Evolutionary conservation across 2,888 invertebrate genomes (phyloP).

Genomic region (Sussaba pulchella): DNA sequence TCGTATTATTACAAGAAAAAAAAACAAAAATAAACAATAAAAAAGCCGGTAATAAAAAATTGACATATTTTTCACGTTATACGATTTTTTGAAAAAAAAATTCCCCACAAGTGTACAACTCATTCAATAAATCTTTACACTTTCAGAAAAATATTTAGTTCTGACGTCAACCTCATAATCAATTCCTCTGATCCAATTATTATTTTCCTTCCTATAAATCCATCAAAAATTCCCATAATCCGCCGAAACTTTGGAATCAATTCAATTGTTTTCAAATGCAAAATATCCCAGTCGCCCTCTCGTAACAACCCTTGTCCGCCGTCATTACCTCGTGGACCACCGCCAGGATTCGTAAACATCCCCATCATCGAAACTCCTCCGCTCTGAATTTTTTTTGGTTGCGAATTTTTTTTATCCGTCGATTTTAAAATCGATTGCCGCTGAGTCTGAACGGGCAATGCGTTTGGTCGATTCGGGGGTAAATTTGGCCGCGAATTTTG

Average conservation of each 20-base stretch:
- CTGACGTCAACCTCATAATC: background rate
- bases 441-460: slow-evolving; percentile 61
- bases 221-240: too few relatives aligned
- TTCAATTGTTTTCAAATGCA: too few relatives aligned
- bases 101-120: background rate
- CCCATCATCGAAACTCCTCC: slow-evolving; percentile 72
- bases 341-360: slow-evolving; percentile 76
- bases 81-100: too few relatives aligned
- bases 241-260: too few relatives aligned
- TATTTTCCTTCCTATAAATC: too few relatives aligned
- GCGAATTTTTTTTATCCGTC: slow-evolving; percentile 57
- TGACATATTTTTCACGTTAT: too few relatives aligned
- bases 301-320: too few relatives aligned
- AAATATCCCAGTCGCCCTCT: too few relatives aligned
- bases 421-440: slow-evolving; percentile 40
- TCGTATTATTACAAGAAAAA: too few relatives aligned
- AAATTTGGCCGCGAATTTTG: slow-evolving; percentile 69
- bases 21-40: too few relatives aligned
- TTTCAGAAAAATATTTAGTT: background rate
- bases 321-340: slow-evolving; percentile 70
- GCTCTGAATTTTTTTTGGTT: slow-evolving; percentile 72
- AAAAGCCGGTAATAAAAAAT: too few relatives aligned
- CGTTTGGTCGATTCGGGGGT: slow-evolving; percentile 71
- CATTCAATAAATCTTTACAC: background rate
- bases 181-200: too few relatives aligned